Evolutionary conservation across 2,888 invertebrate genomes (phyloP), one percentile per base, ranked within the genome.

Genomic region (Drosophila neotestacea): DNA sequence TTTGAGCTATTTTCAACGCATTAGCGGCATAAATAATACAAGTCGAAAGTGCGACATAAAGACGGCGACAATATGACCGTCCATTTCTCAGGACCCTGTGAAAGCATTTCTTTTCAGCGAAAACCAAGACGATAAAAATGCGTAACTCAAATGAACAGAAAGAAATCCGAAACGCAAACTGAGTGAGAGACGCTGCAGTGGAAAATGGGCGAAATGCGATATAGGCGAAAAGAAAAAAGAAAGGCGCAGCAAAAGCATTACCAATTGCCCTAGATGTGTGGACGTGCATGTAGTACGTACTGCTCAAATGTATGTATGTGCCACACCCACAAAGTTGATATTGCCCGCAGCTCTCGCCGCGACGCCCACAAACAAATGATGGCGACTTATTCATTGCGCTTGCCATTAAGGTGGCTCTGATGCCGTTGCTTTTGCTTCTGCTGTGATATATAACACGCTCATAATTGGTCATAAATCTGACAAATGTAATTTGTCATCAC

Each of bases 401-500:
- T 77, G 83, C 87, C 87, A 87, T 87, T 87, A 89, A 87, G 84
- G 88, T 89, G 81, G 85, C 87, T 77, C 79, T 51, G 63, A 69
- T 69, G 82, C 69, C 56, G 63, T 54, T 77, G 61, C 63, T 9
- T 6, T 7, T 32, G 32, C 41, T 60, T 44, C 46, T 58, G 47
- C 80, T 85, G 90, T 89, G 90, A 90, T 88, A 91, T 91, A 91
- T 90, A 90, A 90, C 91, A 91, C 90, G 89, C 90, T 89, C 90
- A 91, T 90, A 91, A 91, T 91, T 91, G 91, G 91, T 91, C 91
- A 91, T 91, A 91, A 91, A 91, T 91, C 91, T 91, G 91, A 90
- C 91, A 91, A 90, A 89, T 85, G 90, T 90, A 91, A 91, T 91
- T 91, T 91, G 91, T 91, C 91, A 91, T 90, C 90, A 88, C 90